Evolutionary conservation across 2,888 invertebrate genomes (phyloP).

Genomic region (Hesperia comma): DNA sequence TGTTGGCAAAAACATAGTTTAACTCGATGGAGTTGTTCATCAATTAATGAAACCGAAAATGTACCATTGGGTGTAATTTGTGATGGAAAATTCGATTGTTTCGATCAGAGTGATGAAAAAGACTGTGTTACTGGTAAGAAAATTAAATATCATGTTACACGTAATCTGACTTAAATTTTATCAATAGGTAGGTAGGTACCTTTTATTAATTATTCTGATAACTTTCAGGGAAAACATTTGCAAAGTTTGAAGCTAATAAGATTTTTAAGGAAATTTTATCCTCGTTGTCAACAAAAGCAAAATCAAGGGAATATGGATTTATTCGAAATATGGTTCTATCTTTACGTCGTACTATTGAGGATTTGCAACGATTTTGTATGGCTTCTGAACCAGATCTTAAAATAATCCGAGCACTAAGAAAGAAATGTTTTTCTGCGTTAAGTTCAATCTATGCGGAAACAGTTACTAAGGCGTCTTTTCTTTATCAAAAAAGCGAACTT

Average conservation of each 20-base stretch:
- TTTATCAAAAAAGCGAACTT: constrained; percentile 50
- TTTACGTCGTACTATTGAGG: constrained; percentile 49
- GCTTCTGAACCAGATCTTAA: constrained; percentile 45
- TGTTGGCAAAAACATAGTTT: constrained; percentile 63
- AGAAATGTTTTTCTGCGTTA: constrained; percentile 55
- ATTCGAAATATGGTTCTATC: constrained; percentile 48
- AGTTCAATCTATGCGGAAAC: constrained; percentile 54
- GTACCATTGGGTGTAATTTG: constrained; percentile 61
- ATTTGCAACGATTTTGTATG: constrained; percentile 52
- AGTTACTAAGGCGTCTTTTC: constrained; percentile 42
- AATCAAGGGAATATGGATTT: constrained; percentile 46
- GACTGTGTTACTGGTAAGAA: constrained; percentile 58
- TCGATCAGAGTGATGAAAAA: constrained; percentile 67
- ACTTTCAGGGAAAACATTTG: constrained; percentile 49
- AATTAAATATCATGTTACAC: not conserved
- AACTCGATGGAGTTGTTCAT: constrained; percentile 58
- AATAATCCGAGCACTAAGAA: constrained; percentile 52
- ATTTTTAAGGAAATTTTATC: constrained; percentile 55
- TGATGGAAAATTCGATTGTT: constrained; percentile 74
- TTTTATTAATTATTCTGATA: constrained; percentile 4
- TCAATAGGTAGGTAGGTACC: too few species aligned
- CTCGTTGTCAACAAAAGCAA: constrained; percentile 51
- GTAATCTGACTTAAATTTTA: not conserved
- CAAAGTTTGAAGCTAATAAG: constrained; percentile 58
- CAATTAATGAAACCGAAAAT: constrained; percentile 50